These are phyloP conservation scores for Allophyes oxyacanthae DNA, from an alignment of 2,888 invertebrate genomes.

Conservation along the genomic window DNA sequence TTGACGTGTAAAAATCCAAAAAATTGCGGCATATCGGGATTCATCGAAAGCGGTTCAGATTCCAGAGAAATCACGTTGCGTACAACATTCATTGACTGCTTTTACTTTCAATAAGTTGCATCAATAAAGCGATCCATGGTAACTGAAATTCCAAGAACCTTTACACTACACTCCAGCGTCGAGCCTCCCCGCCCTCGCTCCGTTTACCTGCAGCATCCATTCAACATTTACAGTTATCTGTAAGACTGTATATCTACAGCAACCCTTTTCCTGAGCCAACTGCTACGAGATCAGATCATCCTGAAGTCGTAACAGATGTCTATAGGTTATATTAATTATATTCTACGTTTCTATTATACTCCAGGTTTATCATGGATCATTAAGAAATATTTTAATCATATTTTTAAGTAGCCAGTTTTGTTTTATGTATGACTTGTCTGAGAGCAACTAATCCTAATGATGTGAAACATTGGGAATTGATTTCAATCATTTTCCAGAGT, in stretches of 20 bases:
- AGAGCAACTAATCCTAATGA: neutral
- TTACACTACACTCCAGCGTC: conserved; percentile 42
- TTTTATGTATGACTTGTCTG: no score
- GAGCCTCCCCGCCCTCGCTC: conserved; percentile 16
- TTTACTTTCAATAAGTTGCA: conserved; percentile 37
- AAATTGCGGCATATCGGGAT: no score
- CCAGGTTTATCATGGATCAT: no score
- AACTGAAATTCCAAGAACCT: conserved; percentile 40
- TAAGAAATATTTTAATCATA: no score
- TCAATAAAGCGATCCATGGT: conserved; percentile 8
- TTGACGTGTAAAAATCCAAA: no score
- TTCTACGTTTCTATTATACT: no score
- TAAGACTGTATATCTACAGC: conserved; percentile 33
- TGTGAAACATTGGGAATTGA: conserved; percentile 20
- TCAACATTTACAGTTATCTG: conserved; percentile 35
- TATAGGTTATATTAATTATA: no score
- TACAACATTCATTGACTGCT: conserved; percentile 23
- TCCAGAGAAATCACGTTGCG: no score
- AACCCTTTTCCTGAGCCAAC: conserved; percentile 32
- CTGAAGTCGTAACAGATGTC: no score
- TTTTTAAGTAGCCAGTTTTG: no score
- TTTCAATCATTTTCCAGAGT: conserved; percentile 38
- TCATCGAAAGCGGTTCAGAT: no score
- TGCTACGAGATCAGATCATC: conserved; percentile 28
- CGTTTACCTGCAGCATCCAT: conserved; percentile 36